These are phyloP conservation scores for Megaptera novaeangliae DNA, from an alignment of 2,113 vertebrate species.

Conservation along the genomic window DNA sequence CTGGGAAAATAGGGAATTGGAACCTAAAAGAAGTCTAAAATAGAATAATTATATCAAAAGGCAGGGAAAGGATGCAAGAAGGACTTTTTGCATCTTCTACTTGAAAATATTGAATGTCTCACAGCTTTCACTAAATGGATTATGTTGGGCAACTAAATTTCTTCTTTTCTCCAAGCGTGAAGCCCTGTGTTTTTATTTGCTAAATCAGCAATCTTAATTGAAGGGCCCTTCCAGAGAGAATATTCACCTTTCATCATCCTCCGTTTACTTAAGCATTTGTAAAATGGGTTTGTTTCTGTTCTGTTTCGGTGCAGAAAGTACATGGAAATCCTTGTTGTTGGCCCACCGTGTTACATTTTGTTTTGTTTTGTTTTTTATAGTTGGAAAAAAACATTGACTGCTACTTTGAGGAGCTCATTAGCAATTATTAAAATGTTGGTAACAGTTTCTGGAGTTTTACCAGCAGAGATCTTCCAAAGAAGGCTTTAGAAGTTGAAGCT, in stretches of 20 bases:
- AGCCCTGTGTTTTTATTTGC: not conserved
- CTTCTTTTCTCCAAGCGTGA: not conserved
- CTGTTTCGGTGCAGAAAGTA: not conserved
- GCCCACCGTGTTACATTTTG: not conserved
- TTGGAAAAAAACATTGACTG: constrained; percentile 29
- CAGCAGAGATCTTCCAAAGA: not conserved
- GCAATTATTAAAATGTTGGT: not conserved
- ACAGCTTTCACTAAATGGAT: not conserved
- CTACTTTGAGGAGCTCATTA: constrained; percentile 15
- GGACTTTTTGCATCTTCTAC: not conserved
- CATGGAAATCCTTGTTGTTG: not conserved
- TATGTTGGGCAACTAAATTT: not conserved
- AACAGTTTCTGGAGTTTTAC: not conserved
- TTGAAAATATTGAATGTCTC: not conserved
- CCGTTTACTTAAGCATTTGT: not conserved
- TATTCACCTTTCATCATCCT: not conserved
- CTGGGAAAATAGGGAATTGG: not conserved
- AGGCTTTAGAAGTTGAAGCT: not conserved
- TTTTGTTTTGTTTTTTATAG: not conserved
- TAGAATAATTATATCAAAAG: not conserved
- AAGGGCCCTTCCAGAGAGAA: not conserved
- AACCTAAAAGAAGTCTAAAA: not conserved
- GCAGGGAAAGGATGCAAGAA: not conserved
- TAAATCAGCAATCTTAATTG: not conserved
- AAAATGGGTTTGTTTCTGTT: not conserved